These are phyloP conservation scores for Leptopilina clavipes DNA, from an alignment of 1,140 invertebrate species.

Conservation along the genomic window DNA sequence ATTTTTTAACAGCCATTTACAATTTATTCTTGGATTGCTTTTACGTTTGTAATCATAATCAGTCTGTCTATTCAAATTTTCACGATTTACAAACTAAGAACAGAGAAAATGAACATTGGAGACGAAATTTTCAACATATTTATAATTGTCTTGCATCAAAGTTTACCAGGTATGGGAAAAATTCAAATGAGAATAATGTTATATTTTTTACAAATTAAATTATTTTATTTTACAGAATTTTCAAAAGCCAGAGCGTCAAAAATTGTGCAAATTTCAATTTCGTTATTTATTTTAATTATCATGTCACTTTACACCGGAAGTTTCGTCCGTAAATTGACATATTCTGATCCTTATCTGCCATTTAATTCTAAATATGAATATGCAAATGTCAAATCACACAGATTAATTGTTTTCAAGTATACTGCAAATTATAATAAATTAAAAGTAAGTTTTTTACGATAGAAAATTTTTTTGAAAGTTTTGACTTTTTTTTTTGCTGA, in stretches of 20 bases:
- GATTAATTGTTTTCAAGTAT: neutral
- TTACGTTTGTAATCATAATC: neutral
- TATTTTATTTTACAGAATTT: neutral
- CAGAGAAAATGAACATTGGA: neutral
- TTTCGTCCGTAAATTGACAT: neutral
- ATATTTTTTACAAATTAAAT: too few species aligned
- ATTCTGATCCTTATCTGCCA: neutral
- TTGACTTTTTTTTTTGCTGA: too few species aligned
- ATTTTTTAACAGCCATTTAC: neutral
- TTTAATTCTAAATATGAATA: neutral
- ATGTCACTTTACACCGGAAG: neutral
- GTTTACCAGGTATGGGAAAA: neutral
- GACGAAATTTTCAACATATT: neutral
- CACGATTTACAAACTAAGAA: neutral
- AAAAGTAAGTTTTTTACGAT: neutral
- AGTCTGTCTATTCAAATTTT: neutral
- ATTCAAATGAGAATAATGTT: too few species aligned
- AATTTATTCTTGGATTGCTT: neutral
- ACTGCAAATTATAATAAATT: neutral
- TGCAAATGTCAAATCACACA: neutral
- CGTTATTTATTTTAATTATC: neutral
- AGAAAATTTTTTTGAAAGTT: too few species aligned
- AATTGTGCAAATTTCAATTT: neutral
- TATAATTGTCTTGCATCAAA: neutral
- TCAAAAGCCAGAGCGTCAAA: neutral